Conservation (phyloP, 2,113 vertebrate species). For the Dasyprocta punctata region DNA sequence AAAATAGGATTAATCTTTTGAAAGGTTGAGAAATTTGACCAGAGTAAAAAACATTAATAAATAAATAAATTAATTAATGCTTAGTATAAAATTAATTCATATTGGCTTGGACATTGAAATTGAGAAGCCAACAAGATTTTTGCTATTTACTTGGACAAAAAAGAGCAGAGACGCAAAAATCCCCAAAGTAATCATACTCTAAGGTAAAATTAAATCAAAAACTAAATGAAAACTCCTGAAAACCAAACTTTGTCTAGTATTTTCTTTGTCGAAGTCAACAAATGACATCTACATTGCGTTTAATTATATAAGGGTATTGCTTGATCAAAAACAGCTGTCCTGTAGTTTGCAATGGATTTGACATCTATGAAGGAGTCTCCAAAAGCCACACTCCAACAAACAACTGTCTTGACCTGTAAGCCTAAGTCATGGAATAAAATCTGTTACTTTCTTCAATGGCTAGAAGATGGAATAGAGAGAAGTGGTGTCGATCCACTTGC, state of each 20-base stretch:
- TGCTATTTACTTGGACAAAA: background rate
- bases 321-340: background rate
- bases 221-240: constrained; percentile 7
- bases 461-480: background rate
- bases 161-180: background rate
- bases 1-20: background rate
- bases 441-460: background rate
- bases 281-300: background rate
- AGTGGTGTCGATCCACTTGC: background rate
- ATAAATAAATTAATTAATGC: background rate
- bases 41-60: background rate
- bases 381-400: background rate
- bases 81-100: background rate
- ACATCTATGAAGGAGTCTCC: background rate
- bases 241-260: background rate
- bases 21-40: background rate
- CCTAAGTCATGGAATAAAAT: background rate
- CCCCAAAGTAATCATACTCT: background rate
- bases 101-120: background rate
- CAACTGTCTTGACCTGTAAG: background rate
- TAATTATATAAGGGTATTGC: background rate
- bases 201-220: background rate
- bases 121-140: background rate
- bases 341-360: background rate
- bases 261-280: background rate